These are phyloP conservation scores for Apodemia duryi DNA, from an alignment of 2,888 invertebrate genomes.

Conservation along the genomic window DNA sequence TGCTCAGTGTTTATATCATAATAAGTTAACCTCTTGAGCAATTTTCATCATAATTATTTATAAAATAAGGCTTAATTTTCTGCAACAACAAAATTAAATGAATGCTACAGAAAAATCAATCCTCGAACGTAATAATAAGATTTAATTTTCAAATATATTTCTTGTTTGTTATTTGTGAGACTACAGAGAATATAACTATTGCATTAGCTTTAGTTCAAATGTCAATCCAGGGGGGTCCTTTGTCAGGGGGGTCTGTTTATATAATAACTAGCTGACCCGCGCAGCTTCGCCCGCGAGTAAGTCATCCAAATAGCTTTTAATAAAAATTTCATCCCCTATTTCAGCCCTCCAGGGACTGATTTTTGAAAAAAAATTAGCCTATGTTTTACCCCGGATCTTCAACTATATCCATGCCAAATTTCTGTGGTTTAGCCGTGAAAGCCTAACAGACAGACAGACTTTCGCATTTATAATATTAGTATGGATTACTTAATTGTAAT, in stretches of 20 bases:
- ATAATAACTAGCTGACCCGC: not conserved
- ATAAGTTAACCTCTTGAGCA: not conserved
- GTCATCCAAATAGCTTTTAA: no score
- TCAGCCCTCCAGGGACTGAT: no score
- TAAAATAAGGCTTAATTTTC: not conserved
- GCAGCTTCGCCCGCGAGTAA: no score
- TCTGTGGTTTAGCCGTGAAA: no score
- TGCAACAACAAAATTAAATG: conserved; percentile 3
- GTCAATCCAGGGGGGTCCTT: conserved; percentile 26
- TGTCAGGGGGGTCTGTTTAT: not conserved
- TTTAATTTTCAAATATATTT: not conserved
- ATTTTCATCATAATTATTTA: conserved; percentile 4
- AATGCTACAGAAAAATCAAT: not conserved
- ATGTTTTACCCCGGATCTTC: no score
- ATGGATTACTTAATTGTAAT: no score
- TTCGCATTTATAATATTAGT: no score
- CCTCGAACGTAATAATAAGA: not conserved
- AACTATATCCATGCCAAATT: no score
- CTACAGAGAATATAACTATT: conserved; percentile 11
- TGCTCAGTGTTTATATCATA: conserved; percentile 29
- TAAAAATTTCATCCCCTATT: no score
- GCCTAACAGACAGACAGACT: no score
- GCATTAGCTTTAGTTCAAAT: conserved; percentile 26
- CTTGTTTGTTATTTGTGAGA: not conserved
- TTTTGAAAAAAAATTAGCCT: no score